Conservation (phyloP, 2,113 vertebrate genomes). For the Seriola quinqueradiata region DNA sequence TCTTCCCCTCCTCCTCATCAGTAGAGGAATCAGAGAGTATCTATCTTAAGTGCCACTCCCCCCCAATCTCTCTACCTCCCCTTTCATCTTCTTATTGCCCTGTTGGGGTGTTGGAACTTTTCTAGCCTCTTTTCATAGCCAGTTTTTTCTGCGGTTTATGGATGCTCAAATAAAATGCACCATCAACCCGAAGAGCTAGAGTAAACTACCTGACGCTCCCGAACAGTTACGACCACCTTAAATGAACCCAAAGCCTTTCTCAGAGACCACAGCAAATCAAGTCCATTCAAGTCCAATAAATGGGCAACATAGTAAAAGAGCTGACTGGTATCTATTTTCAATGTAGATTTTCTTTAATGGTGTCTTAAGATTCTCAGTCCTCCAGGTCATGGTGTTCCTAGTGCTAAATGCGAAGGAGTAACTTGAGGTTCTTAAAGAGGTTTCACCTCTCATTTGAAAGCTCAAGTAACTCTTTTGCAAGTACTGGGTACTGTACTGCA, state of each 20-base stretch:
- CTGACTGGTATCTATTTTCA: background rate
- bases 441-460: too few relatives aligned
- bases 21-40: conserved; percentile 30
- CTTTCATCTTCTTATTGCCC: conserved; percentile 31
- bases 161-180: conserved; percentile 51
- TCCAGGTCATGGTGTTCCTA: background rate
- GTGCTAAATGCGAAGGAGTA: too few relatives aligned
- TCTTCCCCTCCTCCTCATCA: conserved; percentile 21
- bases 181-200: conserved; percentile 46
- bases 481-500: background rate
- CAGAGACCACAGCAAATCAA: conserved; percentile 6
- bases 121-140: conserved; percentile 27
- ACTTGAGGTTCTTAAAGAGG: too few relatives aligned
- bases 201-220: conserved; percentile 39
- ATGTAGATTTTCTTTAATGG: background rate
- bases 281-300: conserved; percentile 3
- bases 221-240: conserved; percentile 22
- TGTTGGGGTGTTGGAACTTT: conserved; percentile 33
- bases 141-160: conserved; percentile 56
- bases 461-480: too few relatives aligned
- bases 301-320: background rate
- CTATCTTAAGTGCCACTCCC: conserved; percentile 23
- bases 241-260: conserved; percentile 4
- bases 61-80: conserved; percentile 9
- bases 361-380: background rate